Evolutionary conservation across 2,113 vertebrate species (phyloP), one percentile per base, ranked within the genome.

Genomic region (Pungitius pungitius): DNA sequence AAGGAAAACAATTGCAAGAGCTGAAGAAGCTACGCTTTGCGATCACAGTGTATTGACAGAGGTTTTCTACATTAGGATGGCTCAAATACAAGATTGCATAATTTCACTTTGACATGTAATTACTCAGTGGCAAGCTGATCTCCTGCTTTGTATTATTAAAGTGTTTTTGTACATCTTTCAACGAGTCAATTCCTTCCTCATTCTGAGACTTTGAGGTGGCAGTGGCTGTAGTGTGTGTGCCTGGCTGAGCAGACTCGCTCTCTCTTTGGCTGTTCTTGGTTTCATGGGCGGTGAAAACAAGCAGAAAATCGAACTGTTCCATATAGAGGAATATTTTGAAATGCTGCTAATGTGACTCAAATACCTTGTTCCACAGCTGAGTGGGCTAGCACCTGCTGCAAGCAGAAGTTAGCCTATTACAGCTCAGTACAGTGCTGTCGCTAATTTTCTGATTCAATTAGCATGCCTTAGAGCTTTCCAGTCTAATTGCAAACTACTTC

Each of bases 401-500:
- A 96, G 94, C 96, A 94, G 96, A 70, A 86, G 86, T 96, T 95
- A 96, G 96, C 96, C 96, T 97, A 99, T 99, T 98, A 98, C 95
- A 94, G 94, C 90, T 79, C 83, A 40, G 76, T 74, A 81, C 80
- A 86, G 96, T 92, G 95, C 95, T 97, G 95, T 95, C 95, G 96
- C 96, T 97, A 97, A 98, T 99, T 98, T 99, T 99, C 97, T 98
- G 96, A 99, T 99, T 99, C 96, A 99, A 98, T 99, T 99, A 99
- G 95, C 95, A 97, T 97, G 97, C 97, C 97, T 98, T 96, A 96
- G 96, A 98, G 98, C 96, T 96, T 99, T 96, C 95, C 95, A 94
- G 96, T 95, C 95, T 99, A 99, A 98, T 99, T 97, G 97, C 96
- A 96, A 97, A 96, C 96, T 98, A 97, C 97, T 99, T 99, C 97